A percentile compares a stretch with the other conserved stretches of the same genome.
Evolutionary conservation across 1,140 invertebrate genomes (phyloP).

Genomic region (Radopholus similis): DNA sequence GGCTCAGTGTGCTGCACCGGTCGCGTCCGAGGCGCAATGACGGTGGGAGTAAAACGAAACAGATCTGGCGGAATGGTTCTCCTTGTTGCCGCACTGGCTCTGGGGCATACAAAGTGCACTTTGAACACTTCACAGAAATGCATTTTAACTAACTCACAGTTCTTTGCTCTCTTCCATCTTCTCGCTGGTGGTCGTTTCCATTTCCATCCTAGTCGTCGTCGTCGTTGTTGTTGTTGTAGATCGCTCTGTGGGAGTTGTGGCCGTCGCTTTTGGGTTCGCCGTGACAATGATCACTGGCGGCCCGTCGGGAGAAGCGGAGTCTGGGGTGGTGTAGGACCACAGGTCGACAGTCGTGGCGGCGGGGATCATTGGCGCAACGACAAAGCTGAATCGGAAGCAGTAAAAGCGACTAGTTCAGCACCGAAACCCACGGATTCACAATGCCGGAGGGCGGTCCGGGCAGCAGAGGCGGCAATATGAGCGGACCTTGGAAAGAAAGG

Average conservation of each 20-base stretch:
- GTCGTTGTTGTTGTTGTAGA: constrained; percentile 9
- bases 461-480: constrained; percentile 7
- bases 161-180: too few relatives aligned
- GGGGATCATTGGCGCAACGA: constrained; percentile 14
- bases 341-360: background rate
- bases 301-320: background rate
- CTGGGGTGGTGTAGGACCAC: background rate
- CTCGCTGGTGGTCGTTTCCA: too few relatives aligned
- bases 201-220: too few relatives aligned
- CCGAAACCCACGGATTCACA: background rate
- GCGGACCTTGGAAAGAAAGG: background rate
- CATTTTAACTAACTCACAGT: too few relatives aligned
- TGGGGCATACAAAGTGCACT: too few relatives aligned
- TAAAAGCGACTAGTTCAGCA: background rate
- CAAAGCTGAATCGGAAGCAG: background rate
- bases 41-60: constrained; percentile 17
- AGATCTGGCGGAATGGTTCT: background rate
- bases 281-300: background rate
- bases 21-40: background rate
- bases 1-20: background rate
- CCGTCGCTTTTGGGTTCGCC: background rate
- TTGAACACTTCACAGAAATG: too few relatives aligned
- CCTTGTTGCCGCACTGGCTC: too few relatives aligned
- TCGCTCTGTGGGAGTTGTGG: background rate
- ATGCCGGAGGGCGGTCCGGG: constrained; percentile 1